Conservation (phyloP, 2,888 invertebrate species). For the Bombylius major region DNA sequence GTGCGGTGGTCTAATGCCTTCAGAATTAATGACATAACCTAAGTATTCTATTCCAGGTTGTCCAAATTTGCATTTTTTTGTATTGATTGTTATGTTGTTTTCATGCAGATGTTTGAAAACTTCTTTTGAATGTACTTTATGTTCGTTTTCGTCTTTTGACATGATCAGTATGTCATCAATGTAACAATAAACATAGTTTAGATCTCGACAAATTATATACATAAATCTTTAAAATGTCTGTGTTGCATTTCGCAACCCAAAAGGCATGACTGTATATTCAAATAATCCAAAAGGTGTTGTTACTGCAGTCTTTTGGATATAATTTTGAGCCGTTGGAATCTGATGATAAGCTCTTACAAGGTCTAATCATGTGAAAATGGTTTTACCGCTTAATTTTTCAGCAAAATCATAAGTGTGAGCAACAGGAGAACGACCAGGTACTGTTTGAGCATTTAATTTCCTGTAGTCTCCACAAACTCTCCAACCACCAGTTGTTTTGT, state of each 20-base stretch:
- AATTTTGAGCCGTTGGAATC: too few species aligned
- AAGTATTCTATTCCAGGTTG: not conserved
- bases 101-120: not conserved
- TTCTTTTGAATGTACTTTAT: not conserved
- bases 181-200: not conserved
- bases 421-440: too few species aligned
- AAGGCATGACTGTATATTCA: not conserved
- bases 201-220: not conserved
- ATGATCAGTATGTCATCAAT: too few species aligned
- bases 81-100: not conserved
- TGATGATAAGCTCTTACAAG: too few species aligned
- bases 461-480: too few species aligned
- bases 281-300: not conserved
- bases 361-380: too few species aligned
- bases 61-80: not conserved
- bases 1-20: not conserved
- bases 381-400: too few species aligned
- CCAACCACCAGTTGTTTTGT: too few species aligned
- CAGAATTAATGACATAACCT: not conserved
- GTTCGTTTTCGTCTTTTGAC: too few species aligned
- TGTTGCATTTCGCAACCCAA: not conserved
- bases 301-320: too few species aligned
- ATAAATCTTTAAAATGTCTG: conserved; percentile 1
- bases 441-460: too few species aligned
- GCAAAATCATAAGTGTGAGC: too few species aligned